These are phyloP conservation scores for Adrianichthys oophorus DNA, from an alignment of 2,797 vertebrate species.

Conservation along the genomic window DNA sequence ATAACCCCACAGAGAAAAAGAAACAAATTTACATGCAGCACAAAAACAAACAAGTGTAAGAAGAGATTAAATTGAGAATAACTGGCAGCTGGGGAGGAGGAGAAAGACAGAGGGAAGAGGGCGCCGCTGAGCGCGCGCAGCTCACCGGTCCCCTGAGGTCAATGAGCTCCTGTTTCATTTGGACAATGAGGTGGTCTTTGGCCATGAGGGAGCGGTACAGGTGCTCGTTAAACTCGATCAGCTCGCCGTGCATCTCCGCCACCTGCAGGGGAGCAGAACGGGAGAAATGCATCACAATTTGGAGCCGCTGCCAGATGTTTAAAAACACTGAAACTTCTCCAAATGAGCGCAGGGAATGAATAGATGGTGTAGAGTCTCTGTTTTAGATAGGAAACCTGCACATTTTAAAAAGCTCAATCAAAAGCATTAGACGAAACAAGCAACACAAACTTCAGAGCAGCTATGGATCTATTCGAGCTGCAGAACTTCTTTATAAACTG, in stretches of 20 bases:
- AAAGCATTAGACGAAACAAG: too few relatives aligned
- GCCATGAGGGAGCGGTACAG: conserved; percentile 94
- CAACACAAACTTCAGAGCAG: too few relatives aligned
- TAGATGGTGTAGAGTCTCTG: too few relatives aligned
- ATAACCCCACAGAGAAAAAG: conserved; percentile 7
- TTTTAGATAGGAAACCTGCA: too few relatives aligned
- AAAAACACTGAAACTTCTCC: too few relatives aligned
- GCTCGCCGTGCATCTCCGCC: conserved; percentile 98
- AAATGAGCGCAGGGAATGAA: too few relatives aligned
- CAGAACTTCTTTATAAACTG: too few relatives aligned
- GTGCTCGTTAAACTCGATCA: conserved; percentile 98
- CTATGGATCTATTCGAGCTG: too few relatives aligned
- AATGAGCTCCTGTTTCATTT: conserved; percentile 98
- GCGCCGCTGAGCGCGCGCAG: conserved; percentile 8
- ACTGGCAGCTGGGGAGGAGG: not conserved
- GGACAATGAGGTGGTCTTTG: conserved; percentile 93
- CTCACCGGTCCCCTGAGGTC: conserved; percentile 94
- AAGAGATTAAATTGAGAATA: conserved; percentile 29
- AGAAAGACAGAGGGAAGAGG: not conserved
- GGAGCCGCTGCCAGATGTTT: too few relatives aligned
- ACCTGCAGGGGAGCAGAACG: conserved; percentile 78
- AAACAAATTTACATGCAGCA: not conserved
- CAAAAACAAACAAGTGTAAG: conserved; percentile 17
- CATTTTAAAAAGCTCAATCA: too few relatives aligned
- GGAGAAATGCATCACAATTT: too few relatives aligned